These are phyloP conservation scores for Pocillopora verrucosa DNA, from an alignment of 64 coral and sea anemone species.

Conservation along the genomic window DNA sequence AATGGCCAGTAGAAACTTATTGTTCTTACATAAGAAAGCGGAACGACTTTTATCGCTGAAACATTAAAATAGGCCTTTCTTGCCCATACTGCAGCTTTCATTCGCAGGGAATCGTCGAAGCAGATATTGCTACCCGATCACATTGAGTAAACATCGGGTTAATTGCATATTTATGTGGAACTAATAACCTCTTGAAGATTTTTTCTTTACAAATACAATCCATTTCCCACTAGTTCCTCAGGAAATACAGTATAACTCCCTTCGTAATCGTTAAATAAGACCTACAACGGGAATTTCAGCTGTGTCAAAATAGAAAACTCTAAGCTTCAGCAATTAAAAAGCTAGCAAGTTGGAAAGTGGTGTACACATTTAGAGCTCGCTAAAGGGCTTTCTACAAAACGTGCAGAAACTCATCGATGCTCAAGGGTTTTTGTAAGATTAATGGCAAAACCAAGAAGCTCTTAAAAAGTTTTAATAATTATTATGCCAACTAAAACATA, in stretches of 20 bases:
- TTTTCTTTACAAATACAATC: not conserved
- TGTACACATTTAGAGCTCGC: not conserved
- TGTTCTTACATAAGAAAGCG: constrained; percentile 6
- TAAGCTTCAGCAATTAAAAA: not conserved
- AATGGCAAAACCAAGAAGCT: not conserved
- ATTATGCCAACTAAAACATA: not conserved
- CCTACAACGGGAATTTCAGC: too few species aligned
- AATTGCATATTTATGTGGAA: too few species aligned
- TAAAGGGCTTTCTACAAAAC: not conserved
- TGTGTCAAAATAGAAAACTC: too few species aligned
- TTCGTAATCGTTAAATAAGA: too few species aligned
- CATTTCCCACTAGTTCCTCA: not conserved
- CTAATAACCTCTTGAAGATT: not conserved
- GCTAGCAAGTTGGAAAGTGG: not conserved
- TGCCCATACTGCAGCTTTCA: not conserved
- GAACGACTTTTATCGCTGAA: constrained; percentile 1
- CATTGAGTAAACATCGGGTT: not conserved
- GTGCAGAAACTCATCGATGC: not conserved
- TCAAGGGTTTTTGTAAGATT: not conserved
- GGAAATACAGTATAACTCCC: not conserved
- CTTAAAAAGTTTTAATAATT: not conserved
- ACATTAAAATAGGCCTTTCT: constrained; percentile 5
- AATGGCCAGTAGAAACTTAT: not conserved
- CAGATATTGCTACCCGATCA: not conserved
- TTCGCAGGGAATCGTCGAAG: not conserved